phyloP scores from a whole-genome alignment of 1,140 invertebrate genomes.

The Listronotus bonariensis region DNA sequence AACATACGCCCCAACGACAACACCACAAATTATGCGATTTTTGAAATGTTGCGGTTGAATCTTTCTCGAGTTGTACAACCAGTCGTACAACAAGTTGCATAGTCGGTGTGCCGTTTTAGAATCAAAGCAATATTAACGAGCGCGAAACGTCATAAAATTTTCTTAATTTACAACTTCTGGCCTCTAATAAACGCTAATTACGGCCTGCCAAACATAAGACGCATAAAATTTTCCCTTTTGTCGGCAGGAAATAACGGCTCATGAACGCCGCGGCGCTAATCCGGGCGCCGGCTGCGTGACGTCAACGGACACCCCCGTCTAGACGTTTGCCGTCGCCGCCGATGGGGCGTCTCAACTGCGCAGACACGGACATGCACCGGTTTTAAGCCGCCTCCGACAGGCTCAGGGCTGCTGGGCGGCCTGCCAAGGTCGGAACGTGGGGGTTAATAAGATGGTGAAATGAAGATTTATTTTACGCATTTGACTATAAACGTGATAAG shows the following conservation, averaged over 20 bases:
- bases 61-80: too few species aligned
- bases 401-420: slow-evolving; percentile 11
- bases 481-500: too few species aligned
- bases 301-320: slow-evolving; percentile 43
- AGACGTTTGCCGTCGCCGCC: slow-evolving; percentile 37
- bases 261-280: slow-evolving; percentile 2
- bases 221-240: slow-evolving; percentile 11
- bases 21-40: too few species aligned
- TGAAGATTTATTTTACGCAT: too few species aligned
- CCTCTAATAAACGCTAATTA: neutral
- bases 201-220: slow-evolving; percentile 2
- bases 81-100: too few species aligned
- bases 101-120: too few species aligned
- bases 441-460: neutral
- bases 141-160: slow-evolving; percentile 2
- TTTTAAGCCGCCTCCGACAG: slow-evolving; percentile 12
- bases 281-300: slow-evolving; percentile 37
- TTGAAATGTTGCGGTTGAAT: too few species aligned
- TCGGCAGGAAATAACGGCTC: slow-evolving; percentile 1
- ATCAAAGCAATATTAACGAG: too few species aligned
- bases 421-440: slow-evolving; percentile 19
- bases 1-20: too few species aligned
- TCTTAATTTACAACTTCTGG: neutral
- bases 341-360: slow-evolving; percentile 39
- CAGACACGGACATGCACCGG: slow-evolving; percentile 45